phyloP scores from a whole-genome alignment of 2,797 vertebrate species.

The Schizopygopsis malacanthus region DNA sequence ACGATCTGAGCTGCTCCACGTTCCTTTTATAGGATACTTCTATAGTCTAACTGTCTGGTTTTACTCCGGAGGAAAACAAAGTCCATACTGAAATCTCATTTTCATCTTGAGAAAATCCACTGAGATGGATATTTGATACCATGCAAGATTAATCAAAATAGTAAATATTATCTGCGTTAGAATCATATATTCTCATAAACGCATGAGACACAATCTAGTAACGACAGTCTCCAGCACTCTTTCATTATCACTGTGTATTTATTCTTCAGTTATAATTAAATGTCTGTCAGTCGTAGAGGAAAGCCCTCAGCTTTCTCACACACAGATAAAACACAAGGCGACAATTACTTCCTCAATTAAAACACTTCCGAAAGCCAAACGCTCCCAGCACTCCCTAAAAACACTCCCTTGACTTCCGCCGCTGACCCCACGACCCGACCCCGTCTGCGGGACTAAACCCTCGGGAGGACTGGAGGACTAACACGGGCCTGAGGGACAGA shows the following conservation, averaged over 20 bases:
- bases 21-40: neutral
- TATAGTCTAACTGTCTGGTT: neutral
- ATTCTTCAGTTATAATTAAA: neutral
- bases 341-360: slow-evolving; percentile 58
- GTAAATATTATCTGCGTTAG: neutral
- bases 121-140: neutral
- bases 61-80: neutral
- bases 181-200: neutral
- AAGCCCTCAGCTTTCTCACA: slow-evolving; percentile 4
- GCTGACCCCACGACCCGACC: slow-evolving; percentile 4
- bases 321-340: slow-evolving; percentile 25
- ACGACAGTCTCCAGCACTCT: neutral
- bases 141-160: neutral
- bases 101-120: neutral
- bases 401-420: slow-evolving; percentile 1
- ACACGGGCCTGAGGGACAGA: neutral
- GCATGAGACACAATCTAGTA: neutral
- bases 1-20: neutral
- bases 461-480: slow-evolving; percentile 25
- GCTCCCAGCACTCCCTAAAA: slow-evolving; percentile 37
- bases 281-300: neutral
- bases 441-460: slow-evolving; percentile 27
- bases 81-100: too few species aligned
- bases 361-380: slow-evolving; percentile 36
- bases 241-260: neutral